A percentile compares a stretch with the other conserved stretches of the same genome.
Evolutionary conservation across 2,797 vertebrate genomes (phyloP).

Genomic region (Gymnothorax reevesii): DNA sequence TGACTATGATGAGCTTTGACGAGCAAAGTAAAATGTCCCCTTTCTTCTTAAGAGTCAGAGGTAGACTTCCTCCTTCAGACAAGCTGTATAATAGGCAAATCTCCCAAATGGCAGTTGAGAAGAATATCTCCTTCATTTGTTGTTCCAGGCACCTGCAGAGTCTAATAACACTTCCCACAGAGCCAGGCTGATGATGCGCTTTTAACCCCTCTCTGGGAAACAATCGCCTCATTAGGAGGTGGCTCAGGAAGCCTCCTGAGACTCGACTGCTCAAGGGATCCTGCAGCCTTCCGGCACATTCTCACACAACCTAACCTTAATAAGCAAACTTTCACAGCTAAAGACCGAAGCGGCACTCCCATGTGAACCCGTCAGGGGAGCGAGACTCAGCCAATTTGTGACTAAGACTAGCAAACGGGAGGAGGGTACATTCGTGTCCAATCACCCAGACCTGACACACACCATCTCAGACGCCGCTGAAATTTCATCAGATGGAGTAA

Average conservation of each 20-base stretch:
- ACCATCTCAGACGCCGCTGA: too few relatives aligned
- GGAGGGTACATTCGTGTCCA: too few relatives aligned
- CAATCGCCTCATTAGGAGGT: constrained; percentile 35
- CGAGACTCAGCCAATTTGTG: not conserved
- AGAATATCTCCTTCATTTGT: not conserved
- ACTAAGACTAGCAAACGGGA: not conserved
- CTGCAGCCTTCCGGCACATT: not conserved
- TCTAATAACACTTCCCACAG: not conserved
- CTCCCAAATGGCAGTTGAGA: not conserved
- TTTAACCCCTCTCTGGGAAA: constrained; percentile 37
- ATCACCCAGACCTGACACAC: too few relatives aligned
- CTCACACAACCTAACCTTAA: constrained; percentile 25
- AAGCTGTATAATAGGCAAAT: not conserved
- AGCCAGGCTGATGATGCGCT: not conserved
- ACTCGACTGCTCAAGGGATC: constrained; percentile 1
- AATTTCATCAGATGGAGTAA: too few relatives aligned
- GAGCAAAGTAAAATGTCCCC: not conserved
- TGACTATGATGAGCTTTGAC: constrained; percentile 26
- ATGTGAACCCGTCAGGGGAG: not conserved
- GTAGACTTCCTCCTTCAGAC: not conserved
- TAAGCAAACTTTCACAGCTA: constrained; percentile 35
- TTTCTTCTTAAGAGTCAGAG: not conserved
- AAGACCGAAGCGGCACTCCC: constrained; percentile 22
- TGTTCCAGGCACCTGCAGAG: not conserved
- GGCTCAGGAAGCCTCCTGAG: constrained; percentile 33